phyloP scores from a whole-genome alignment of 2,113 vertebrate species.

The Hippopotamus amphibius region DNA sequence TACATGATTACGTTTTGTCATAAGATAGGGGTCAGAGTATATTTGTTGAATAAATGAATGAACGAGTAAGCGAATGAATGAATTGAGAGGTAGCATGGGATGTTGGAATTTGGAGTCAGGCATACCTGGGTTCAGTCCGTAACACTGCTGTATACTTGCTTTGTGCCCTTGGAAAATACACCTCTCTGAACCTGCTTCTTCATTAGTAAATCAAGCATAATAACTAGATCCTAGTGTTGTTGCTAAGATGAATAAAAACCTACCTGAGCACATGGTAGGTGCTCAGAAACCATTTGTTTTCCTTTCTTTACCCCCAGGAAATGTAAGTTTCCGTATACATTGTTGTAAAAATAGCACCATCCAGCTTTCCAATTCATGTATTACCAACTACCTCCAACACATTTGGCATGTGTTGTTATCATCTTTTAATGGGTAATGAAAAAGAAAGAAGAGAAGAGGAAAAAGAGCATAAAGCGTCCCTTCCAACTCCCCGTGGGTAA shows the following conservation, averaged over 20 bases:
- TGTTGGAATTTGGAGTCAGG: not conserved
- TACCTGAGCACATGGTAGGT: not conserved
- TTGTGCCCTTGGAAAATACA: constrained; percentile 35
- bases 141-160: not conserved
- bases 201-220: not conserved
- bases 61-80: not conserved
- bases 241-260: constrained; percentile 17
- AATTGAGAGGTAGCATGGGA: not conserved
- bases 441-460: constrained; percentile 10
- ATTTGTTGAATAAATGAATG: constrained; percentile 11
- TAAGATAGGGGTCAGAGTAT: not conserved
- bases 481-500: constrained; percentile 61
- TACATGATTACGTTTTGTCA: not conserved
- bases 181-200: not conserved
- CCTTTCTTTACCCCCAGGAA: not conserved
- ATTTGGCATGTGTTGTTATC: not conserved
- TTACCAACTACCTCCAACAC: not conserved
- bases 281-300: constrained; percentile 20
- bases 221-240: not conserved
- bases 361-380: constrained; percentile 38
- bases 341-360: constrained; percentile 48
- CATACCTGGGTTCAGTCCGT: not conserved
- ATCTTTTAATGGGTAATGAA: constrained; percentile 13
- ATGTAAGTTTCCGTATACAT: not conserved
- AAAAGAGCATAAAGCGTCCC: constrained; percentile 14